Conservation (phyloP, 2,113 vertebrate genomes). For the Daubentonia madagascariensis region DNA sequence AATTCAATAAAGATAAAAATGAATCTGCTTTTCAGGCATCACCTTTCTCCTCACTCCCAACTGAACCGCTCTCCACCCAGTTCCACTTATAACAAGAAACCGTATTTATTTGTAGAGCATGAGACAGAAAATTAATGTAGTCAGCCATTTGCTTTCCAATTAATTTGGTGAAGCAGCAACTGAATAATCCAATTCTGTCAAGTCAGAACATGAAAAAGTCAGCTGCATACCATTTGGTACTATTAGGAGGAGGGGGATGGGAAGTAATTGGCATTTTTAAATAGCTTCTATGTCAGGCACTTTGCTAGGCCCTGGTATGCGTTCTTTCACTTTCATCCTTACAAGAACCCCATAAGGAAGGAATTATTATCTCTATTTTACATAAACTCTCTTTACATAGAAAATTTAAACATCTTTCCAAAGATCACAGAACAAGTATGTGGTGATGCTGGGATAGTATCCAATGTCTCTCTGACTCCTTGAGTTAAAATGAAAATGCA, state of each 20-base stretch:
- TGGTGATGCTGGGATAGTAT: not conserved
- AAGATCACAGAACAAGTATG: not conserved
- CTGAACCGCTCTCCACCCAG: not conserved
- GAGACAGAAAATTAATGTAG: conserved; percentile 58
- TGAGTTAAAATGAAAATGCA: conserved; percentile 20
- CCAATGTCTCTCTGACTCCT: not conserved
- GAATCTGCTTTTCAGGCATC: not conserved
- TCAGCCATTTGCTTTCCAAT: conserved; percentile 48
- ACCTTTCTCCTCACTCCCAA: not conserved
- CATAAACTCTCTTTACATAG: not conserved
- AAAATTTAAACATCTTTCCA: conserved; percentile 24
- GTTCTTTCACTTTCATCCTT: not conserved
- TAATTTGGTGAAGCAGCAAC: conserved; percentile 57
- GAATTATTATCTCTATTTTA: not conserved
- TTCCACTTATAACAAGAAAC: not conserved
- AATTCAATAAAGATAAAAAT: not conserved
- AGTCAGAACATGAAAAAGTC: conserved; percentile 36
- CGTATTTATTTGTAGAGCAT: not conserved
- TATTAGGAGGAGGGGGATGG: not conserved
- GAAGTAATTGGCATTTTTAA: not conserved
- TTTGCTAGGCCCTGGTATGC: not conserved
- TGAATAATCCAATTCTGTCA: conserved; percentile 47
- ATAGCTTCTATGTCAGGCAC: not conserved
- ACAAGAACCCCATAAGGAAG: not conserved
- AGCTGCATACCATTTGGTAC: not conserved